These are phyloP conservation scores for Neotoma lepida DNA, from an alignment of 2,113 vertebrate species.

Conservation along the genomic window DNA sequence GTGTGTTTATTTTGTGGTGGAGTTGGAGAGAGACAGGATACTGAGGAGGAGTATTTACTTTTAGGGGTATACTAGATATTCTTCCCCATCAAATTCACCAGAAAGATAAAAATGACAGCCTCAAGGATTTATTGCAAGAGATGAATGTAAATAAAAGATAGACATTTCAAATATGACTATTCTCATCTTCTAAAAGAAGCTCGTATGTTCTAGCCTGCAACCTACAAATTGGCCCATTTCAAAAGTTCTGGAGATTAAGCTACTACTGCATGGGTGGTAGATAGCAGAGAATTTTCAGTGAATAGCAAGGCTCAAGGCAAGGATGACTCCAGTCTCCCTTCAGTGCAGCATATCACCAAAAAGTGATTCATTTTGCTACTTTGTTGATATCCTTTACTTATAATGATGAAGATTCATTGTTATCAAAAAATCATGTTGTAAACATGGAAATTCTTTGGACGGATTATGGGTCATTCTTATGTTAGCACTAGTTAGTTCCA, in stretches of 20 bases:
- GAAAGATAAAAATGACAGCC: slow-evolving; percentile 51
- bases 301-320: slow-evolving; percentile 20
- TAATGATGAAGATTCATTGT: slow-evolving; percentile 23
- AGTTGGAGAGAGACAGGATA: slow-evolving; percentile 7
- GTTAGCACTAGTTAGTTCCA: slow-evolving; percentile 36
- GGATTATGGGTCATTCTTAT: slow-evolving; percentile 35
- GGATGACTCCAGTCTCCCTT: background rate
- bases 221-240: slow-evolving; percentile 28
- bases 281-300: background rate
- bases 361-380: slow-evolving; percentile 23
- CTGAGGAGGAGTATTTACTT: slow-evolving; percentile 32
- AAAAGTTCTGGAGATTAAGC: background rate
- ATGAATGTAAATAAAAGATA: slow-evolving; percentile 46
- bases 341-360: slow-evolving; percentile 19
- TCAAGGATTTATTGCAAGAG: slow-evolving; percentile 35
- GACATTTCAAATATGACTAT: slow-evolving; percentile 26
- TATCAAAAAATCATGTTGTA: slow-evolving; percentile 25
- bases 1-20: slow-evolving; percentile 1
- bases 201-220: background rate
- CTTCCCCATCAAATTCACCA: slow-evolving; percentile 1
- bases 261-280: background rate
- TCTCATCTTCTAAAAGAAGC: slow-evolving; percentile 51
- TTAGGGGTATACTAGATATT: slow-evolving; percentile 26
- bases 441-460: slow-evolving; percentile 54
- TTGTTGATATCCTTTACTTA: slow-evolving; percentile 13